Base-by-base conservation (phyloP, 1,140 invertebrate species). In the Druon quercuslanigerum region DNA sequence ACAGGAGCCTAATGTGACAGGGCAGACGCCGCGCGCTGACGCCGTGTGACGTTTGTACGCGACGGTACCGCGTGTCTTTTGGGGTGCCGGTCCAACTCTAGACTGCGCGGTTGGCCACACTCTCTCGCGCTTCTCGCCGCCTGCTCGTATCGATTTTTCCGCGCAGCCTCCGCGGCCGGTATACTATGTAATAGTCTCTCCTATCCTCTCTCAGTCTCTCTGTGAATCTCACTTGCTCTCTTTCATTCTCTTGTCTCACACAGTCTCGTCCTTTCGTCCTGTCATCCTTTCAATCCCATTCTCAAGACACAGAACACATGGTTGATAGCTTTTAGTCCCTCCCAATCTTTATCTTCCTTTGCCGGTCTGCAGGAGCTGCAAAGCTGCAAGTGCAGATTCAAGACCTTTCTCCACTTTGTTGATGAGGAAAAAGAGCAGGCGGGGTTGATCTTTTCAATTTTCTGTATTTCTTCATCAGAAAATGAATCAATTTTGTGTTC, bases 161-260 rank as follows among this genome's bases (percentile, higher is more conserved):
- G 86, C 86, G 87, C 87, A 88, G 87, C 87, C 87, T 88, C 87
- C 85, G 79, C 86, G 80, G 76, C 82, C 83, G 85, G 84, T 86
- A 82, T 83, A 71, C 70, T 74, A 74, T 77, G 77, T 66, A 66
- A 66, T 66, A 46, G 40, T 66, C 60, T 40, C 60, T 66, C 33
- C 40, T 33, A 40, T 13, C 40, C 60, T 40, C 60, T 66, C 60
- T 66, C 25, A 16, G 6, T 40, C 13, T 66, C 56, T 57, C 72
- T 51, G 70, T 78, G 46, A 71, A 74, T 51, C 73, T 52, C 19
- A 8, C 60, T 76, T 76, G 9, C 19, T 33, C 50, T 19, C 14
- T 75, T 50, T 51, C 46, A 50, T 50, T 40, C 50, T n/a, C 3
- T 25, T 66, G 25, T 54, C 25, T 46, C 71, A 20, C 25, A 25